Conservation (phyloP, 2,113 vertebrate genomes). For the Sciurus niger region DNA sequence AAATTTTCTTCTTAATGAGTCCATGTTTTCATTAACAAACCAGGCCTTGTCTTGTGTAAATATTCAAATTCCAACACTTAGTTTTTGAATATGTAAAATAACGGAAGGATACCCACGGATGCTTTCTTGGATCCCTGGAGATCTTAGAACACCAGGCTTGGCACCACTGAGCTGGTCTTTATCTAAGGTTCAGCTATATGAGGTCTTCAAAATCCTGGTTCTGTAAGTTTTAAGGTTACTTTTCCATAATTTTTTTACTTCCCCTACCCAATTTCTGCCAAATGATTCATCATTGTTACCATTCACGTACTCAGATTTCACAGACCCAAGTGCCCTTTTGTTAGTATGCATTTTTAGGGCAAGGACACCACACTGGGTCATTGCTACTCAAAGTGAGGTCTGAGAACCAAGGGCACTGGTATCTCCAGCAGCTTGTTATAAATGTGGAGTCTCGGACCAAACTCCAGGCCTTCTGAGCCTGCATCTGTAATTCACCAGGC, state of each 20-base stretch:
- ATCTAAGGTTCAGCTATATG: no score
- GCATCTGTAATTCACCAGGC: background rate
- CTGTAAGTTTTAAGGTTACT: background rate
- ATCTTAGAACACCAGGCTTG: background rate
- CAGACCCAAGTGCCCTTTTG: background rate
- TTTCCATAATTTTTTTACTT: background rate
- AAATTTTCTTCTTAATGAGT: conserved; percentile 39
- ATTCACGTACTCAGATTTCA: rapidly evolving
- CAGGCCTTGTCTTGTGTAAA: background rate
- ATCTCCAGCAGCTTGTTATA: background rate
- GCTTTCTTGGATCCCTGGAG: background rate
- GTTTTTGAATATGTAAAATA: conserved; percentile 18
- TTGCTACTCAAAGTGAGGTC: background rate
- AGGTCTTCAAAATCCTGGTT: background rate
- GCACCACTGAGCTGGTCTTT: background rate
- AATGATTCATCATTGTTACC: background rate
- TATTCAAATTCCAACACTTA: background rate
- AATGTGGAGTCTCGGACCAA: background rate
- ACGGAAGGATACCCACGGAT: rapidly evolving
- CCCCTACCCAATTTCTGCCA: background rate
- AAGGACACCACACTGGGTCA: background rate
- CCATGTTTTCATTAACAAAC: conserved; percentile 40
- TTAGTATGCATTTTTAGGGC: no score
- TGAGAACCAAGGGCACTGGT: rapidly evolving
- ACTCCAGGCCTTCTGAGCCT: background rate